Conservation (phyloP, 2,888 invertebrate species). For the Eupithecia insigniata region DNA sequence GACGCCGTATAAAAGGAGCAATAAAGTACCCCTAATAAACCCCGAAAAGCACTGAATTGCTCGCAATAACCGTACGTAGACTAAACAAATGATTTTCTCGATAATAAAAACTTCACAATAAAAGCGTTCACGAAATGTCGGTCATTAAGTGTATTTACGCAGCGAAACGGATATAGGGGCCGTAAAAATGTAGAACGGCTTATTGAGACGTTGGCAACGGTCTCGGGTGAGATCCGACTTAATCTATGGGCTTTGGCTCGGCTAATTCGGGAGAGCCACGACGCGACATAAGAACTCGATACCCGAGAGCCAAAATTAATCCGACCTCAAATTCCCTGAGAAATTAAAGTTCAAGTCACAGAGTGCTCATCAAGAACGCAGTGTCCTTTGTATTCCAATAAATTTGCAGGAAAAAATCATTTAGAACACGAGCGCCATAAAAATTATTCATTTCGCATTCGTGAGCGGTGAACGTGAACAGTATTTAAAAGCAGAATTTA, state of each 20-base stretch:
- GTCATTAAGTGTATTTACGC: conserved; percentile 83
- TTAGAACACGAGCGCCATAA: conserved; percentile 70
- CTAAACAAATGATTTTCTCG: conserved; percentile 83
- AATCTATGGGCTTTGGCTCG: conserved; percentile 68
- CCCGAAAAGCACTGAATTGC: conserved; percentile 74
- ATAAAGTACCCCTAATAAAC: conserved; percentile 81
- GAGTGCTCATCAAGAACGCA: conserved; percentile 70
- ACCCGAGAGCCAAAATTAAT: conserved; percentile 2
- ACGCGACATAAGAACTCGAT: conserved; percentile 1
- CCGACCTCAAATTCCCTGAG: conserved; percentile 54
- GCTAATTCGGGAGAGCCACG: conserved; percentile 61
- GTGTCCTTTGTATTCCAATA: conserved; percentile 68
- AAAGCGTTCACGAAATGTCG: conserved; percentile 82
- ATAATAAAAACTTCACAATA: conserved; percentile 84
- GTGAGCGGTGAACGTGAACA: conserved; percentile 65
- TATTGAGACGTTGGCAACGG: conserved; percentile 81
- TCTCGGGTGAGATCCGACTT: conserved; percentile 65
- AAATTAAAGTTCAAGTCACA: conserved; percentile 69
- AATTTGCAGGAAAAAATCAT: conserved; percentile 66
- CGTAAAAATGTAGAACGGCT: conserved; percentile 79
- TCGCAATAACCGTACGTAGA: conserved; percentile 81
- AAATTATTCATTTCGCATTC: conserved; percentile 64
- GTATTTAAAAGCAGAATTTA: conserved; percentile 70
- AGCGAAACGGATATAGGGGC: conserved; percentile 81
- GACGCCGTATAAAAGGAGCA: conserved; percentile 69